Evolutionary conservation across 2,888 invertebrate species (phyloP), one percentile per base, ranked within the genome.

Genomic region (Pristionchus fissidentatus): DNA sequence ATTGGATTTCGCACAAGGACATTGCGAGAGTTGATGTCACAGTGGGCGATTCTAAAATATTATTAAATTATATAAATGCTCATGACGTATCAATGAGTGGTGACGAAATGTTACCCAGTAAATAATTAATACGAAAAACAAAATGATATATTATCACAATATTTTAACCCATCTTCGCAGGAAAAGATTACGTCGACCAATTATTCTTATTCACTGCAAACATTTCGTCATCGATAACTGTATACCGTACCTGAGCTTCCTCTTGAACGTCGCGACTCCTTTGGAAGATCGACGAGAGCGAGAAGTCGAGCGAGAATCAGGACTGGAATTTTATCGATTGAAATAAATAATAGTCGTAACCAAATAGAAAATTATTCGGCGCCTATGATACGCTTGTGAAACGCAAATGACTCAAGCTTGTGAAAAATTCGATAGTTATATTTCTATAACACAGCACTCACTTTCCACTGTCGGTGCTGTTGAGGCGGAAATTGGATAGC

Each of bases 1-100:
- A 73, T 43, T 43, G 73, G 46, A 78, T 55, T 78, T 52, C 78
- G 29, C 78, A 78, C 55, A 38, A 78, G 78, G 13, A 78, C 52
- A 78, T 78, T 78, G 1, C 55, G 49, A 32, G 78, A 52, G 78
- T 78, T 78, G 38, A 78, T 41, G 29, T 78, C 78, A 41, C 73
- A 73, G 26, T 73, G 73, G 26, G 73, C 73, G 26, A 73, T 73
- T 73, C 66, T 66, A 38, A 66, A 10, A 7, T n/a, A 22, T 38
- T 3, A 8, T 3, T 22, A 7, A 13, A 60, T 32, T 60, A 19
- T 62, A 10, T 29, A 62, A 15, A 29, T 29, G 60, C 5, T 13
- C 35, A 66, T 66, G 38, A 38, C 19, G 2, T 35, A 15, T n/a
- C n/a, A n/a, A n/a, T n/a, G n/a, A n/a, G n/a, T n/a, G n/a, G n/a